Evolutionary conservation across 23 tunicate genomes (phyloP), one percentile per base, ranked within the genome.

Genomic region (Halocynthia roretzi): DNA sequence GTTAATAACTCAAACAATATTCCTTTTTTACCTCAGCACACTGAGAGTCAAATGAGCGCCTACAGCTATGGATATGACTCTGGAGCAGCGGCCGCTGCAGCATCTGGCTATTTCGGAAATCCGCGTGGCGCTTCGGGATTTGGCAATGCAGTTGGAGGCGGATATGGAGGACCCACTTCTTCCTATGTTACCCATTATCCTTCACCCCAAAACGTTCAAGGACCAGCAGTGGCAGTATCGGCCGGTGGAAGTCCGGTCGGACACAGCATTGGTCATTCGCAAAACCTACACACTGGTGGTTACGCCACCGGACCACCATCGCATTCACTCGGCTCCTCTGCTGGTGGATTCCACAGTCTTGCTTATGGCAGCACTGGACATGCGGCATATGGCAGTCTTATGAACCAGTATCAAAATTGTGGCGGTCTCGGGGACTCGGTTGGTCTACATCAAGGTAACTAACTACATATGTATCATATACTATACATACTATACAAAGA

Each of bases 21-120:
- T 31, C 4, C 1, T 31, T 31, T 31, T 31, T 31, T 31, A 31
- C 44, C 44, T 31, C 85, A 89, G 96, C 96, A 89, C 96, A 71
- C 96, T 23, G 96, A 89, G 62, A 80, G 85, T 63, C 96, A 89
- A 89, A 89, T 89, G 96, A 89, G 88, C 71, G 82, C 96, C 18
- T 89, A 89, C 82, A 87, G 96, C 61, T 89, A 89, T 82, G 81
- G 80, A 80, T 89, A 89, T 76, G 96, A 89, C 56, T 83, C 96
- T 0, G 62, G 78, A 52, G 78, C 78, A 74, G 86, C 93, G 18
- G 84, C 96, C 23, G 82, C 96, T 17, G 78, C 78, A n/a, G 88
- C 88, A 44, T 83, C 95, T 31, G 83, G 84, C 50, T 89, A 89
- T 70, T 76, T 89, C 60, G 83, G 87, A 56, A 89, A 84, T 67